phyloP scores from a whole-genome alignment of 2,113 vertebrate genomes.

The Gambusia affinis region DNA sequence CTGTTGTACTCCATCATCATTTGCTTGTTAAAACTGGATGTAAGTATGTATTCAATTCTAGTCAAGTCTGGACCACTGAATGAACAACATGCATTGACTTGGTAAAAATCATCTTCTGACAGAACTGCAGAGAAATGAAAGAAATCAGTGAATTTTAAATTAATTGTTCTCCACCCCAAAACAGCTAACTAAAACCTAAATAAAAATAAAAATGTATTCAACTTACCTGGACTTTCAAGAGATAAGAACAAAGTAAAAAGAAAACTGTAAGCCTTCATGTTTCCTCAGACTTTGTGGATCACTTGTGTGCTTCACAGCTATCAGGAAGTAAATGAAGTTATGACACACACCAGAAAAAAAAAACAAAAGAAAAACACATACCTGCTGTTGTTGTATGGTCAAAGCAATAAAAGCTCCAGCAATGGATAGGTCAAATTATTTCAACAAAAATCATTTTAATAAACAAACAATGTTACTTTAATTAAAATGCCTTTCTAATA shows the following conservation, averaged over 20 bases:
- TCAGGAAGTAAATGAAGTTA: background rate
- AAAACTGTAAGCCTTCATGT: background rate
- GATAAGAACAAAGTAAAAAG: background rate
- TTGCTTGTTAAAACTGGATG: background rate
- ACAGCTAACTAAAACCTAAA: background rate
- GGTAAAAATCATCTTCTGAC: slow-evolving; percentile 6
- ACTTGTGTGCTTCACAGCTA: background rate
- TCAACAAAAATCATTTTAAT: too few species aligned
- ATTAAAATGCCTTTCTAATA: too few species aligned
- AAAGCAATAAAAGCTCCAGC: too few species aligned
- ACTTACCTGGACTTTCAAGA: background rate
- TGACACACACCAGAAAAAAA: background rate
- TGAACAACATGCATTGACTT: slow-evolving; percentile 12
- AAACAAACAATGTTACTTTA: too few species aligned
- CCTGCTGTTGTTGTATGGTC: too few species aligned
- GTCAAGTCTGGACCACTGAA: background rate
- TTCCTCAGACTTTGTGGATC: background rate
- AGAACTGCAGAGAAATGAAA: slow-evolving; percentile 15
- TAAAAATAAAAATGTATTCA: background rate
- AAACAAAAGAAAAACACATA: too few species aligned
- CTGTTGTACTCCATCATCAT: slow-evolving; percentile 37
- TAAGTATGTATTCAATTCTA: background rate
- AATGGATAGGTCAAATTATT: too few species aligned
- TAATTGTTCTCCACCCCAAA: background rate
- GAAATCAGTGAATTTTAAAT: background rate